phyloP scores from a whole-genome alignment of 2,888 invertebrate genomes.

The Cylindroiulus punctatus region DNA sequence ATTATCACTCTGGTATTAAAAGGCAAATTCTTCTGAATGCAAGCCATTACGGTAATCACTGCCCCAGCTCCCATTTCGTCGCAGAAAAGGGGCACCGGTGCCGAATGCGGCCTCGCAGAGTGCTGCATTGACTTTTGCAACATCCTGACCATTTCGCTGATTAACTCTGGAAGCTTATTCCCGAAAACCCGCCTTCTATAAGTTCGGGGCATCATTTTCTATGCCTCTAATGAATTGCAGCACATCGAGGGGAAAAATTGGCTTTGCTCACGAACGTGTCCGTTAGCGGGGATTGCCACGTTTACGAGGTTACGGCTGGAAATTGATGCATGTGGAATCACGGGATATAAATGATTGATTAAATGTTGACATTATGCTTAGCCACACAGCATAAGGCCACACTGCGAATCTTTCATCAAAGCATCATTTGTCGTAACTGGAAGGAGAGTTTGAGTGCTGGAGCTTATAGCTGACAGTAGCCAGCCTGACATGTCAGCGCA shows the following conservation, averaged over 20 bases:
- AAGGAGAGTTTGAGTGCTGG: background rate
- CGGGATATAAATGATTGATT: conserved; percentile 42
- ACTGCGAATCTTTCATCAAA: conserved; percentile 13
- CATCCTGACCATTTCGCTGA: conserved; percentile 29
- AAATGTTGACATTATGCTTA: conserved; percentile 42
- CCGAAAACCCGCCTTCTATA: conserved; percentile 27
- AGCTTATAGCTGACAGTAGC: background rate
- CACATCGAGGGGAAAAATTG: conserved; percentile 28
- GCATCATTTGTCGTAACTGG: conserved; percentile 34
- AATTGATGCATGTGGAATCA: conserved; percentile 31
- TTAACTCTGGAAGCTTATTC: background rate
- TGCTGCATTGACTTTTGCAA: conserved; percentile 22
- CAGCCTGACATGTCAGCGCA: background rate
- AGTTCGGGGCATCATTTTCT: conserved; percentile 20
- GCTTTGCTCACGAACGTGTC: conserved; percentile 38
- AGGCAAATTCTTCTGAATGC: background rate
- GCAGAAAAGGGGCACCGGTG: background rate
- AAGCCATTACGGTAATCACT: conserved; percentile 7
- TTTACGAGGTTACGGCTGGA: conserved; percentile 28
- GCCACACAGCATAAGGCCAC: background rate
- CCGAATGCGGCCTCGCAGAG: background rate
- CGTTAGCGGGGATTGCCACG: conserved; percentile 19
- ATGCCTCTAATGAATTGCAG: background rate
- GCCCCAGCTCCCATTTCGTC: background rate
- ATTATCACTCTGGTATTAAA: conserved; percentile 18